These are phyloP conservation scores for Sinelater perroti DNA, from an alignment of 2,888 invertebrate genomes.

Conservation along the genomic window DNA sequence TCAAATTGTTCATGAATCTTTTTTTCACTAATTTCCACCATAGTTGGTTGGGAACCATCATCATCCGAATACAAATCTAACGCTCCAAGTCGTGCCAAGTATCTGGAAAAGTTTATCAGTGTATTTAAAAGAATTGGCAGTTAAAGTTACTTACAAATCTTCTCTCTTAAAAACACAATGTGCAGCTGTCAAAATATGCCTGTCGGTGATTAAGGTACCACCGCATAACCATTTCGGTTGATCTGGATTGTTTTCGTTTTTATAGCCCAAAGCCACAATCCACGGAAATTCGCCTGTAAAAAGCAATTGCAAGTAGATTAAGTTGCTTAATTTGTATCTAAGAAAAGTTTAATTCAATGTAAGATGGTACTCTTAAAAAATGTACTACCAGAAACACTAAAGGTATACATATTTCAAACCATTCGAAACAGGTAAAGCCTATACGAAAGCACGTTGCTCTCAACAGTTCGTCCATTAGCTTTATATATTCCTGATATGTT, in stretches of 20 bases:
- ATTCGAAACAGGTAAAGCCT: too few relatives aligned
- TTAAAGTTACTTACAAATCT: slow-evolving; percentile 65
- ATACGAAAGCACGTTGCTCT: too few relatives aligned
- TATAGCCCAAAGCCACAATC: slow-evolving; percentile 79
- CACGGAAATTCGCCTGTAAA: slow-evolving; percentile 79
- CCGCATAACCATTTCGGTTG: slow-evolving; percentile 67
- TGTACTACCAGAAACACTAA: too few relatives aligned
- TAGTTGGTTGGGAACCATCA: slow-evolving; percentile 70
- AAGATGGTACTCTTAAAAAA: too few relatives aligned
- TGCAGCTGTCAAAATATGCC: slow-evolving; percentile 80
- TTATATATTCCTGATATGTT: too few relatives aligned
- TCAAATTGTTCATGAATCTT: slow-evolving; percentile 75
- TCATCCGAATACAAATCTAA: slow-evolving; percentile 72
- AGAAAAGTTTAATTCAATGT: too few relatives aligned
- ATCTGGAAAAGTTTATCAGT: slow-evolving; percentile 61
- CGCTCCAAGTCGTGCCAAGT: slow-evolving; percentile 79
- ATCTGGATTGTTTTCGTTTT: slow-evolving; percentile 57
- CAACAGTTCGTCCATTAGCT: too few relatives aligned
- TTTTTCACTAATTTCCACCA: slow-evolving; percentile 68
- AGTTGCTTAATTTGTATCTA: neutral
- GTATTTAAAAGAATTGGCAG: neutral
- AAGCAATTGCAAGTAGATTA: neutral
- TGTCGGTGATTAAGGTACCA: slow-evolving; percentile 71
- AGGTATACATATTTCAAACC: too few relatives aligned
- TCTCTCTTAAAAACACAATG: slow-evolving; percentile 74